Base-by-base conservation (phyloP, 2,113 vertebrate genomes). In the Rhinolophus ferrumequinum region DNA sequence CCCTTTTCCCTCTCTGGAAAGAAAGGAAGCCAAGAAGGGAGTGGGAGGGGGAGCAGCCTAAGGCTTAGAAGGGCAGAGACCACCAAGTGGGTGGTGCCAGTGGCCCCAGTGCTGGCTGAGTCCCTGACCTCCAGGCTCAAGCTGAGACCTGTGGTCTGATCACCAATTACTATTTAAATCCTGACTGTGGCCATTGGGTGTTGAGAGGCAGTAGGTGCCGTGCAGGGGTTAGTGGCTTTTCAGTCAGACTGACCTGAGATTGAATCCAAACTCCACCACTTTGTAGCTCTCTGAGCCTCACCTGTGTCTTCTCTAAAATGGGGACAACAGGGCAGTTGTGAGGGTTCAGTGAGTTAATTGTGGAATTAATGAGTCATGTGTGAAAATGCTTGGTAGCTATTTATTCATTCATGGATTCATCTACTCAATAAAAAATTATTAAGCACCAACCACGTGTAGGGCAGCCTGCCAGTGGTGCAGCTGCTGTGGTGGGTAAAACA, bases 1-100 rank as follows among this genome's bases (percentile, higher is more conserved):
- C 92, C 52, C 28, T 96, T 90, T 94, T 90, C 76, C 60, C 44
- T 96, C 92, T 72, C 76, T 92, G 12, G 70, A 95, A 96, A 82
- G 47, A 75, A 95, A 94, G 81, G 60, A 92, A 38, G 62, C 92
- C 88, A 94, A 92, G 66, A 93, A 88, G 44, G 60, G 54, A 95
- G 56, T 67, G 26, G 76, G 85, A 79, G 26, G 38, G 12, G 38
- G 58, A 92, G 58, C 56, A 75, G 58, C 47, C 47, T 72, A 95
- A 95, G 84, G 60, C 38, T 60, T 30, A 96, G 64, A 96, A 92
- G 52, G 70, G 33, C 80, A 85, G 67, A 70, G 62, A 44, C 80
- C 6, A 30, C 84, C 95, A 85, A 87, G 14, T 35, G 72, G 13
- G 44, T 91, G 54, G 62, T 92, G 72, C 47, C 38, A 52, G 80